These are phyloP conservation scores for Trichogramma pretiosum DNA, from an alignment of 1,140 invertebrate species.

Conservation along the genomic window DNA sequence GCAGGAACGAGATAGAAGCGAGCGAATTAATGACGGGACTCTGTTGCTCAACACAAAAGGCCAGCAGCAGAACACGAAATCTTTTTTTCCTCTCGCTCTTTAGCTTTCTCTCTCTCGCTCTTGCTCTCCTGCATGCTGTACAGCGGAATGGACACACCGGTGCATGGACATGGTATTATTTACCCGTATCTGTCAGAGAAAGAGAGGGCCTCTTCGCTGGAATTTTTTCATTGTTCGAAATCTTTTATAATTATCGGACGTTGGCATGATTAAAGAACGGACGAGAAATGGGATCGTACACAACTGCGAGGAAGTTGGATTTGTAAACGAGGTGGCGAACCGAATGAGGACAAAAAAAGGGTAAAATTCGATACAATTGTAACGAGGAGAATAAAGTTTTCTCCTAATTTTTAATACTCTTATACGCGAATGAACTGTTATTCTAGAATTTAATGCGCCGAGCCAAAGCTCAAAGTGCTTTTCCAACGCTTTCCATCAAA, in stretches of 20 bases:
- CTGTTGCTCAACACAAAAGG: conserved; percentile 7
- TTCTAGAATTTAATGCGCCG: too few species aligned
- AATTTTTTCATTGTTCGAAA: conserved; percentile 27
- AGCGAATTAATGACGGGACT: conserved; percentile 16
- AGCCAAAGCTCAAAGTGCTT: too few species aligned
- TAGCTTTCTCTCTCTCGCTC: conserved; percentile 8
- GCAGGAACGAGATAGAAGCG: background rate
- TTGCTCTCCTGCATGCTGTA: background rate
- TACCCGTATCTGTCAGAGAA: conserved; percentile 22
- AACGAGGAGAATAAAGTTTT: too few species aligned
- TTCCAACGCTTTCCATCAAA: conserved; percentile 15
- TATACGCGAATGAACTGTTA: too few species aligned
- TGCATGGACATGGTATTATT: conserved; percentile 20
- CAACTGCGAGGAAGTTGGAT: too few species aligned
- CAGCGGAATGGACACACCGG: background rate
- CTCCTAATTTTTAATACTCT: too few species aligned
- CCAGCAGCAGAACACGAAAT: background rate
- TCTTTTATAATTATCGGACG: conserved; percentile 34
- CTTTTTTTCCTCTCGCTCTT: conserved; percentile 3
- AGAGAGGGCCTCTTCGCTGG: conserved; percentile 19
- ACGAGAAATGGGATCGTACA: too few species aligned
- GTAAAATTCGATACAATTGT: too few species aligned
- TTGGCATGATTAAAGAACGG: too few species aligned
- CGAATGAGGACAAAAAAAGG: too few species aligned
- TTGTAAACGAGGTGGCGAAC: too few species aligned